These are phyloP conservation scores for Cecidostiba fungosa DNA, from an alignment of 2,888 invertebrate species.

Conservation along the genomic window DNA sequence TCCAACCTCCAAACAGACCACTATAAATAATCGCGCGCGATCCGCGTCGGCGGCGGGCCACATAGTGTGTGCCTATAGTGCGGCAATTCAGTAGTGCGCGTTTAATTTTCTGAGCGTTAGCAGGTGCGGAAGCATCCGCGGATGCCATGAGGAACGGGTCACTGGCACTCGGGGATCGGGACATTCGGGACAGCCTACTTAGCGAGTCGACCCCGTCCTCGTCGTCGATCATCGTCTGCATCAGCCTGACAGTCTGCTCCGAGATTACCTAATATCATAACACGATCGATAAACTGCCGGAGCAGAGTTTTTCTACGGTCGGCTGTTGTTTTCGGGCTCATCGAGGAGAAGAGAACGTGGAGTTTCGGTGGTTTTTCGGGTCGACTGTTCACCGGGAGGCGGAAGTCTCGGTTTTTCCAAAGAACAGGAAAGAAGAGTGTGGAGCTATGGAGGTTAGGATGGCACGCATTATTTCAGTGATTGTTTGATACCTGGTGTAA, in stretches of 20 bases:
- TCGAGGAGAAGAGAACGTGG: neutral
- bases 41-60: slow-evolving; percentile 31
- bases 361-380: neutral
- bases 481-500: neutral
- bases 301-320: neutral
- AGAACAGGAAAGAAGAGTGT: neutral
- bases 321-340: neutral
- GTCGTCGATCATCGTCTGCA: slow-evolving; percentile 51
- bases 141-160: slow-evolving; percentile 42
- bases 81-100: neutral
- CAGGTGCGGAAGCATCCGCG: slow-evolving; percentile 18
- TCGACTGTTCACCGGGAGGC: neutral
- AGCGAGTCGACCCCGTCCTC: neutral
- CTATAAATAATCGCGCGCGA: slow-evolving; percentile 53
- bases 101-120: neutral
- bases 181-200: neutral
- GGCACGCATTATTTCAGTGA: slow-evolving; percentile 34
- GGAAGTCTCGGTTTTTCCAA: neutral
- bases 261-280: slow-evolving; percentile 55
- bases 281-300: slow-evolving; percentile 49
- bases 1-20: neutral
- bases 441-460: slow-evolving; percentile 60
- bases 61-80: neutral
- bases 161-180: neutral
- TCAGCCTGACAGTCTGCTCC: slow-evolving; percentile 13